Base-by-base conservation (phyloP, 2,797 vertebrate species). In the Lindbergichthys nudifrons region DNA sequence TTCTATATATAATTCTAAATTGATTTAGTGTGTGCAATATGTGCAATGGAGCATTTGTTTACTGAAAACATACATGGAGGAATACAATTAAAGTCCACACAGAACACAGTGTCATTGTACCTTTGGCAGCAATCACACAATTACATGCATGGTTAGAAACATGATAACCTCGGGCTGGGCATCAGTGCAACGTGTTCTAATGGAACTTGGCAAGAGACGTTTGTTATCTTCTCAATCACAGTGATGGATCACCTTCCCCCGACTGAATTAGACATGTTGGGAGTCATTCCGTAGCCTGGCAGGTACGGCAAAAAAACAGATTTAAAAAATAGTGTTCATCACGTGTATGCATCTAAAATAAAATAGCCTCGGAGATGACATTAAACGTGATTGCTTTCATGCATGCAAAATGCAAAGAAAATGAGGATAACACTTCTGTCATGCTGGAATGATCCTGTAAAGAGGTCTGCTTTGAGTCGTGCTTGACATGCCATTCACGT, bases 81-180 rank as follows among this genome's bases (percentile, higher is more conserved):
- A 21, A 10, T 14, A 51, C 56, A 56, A 73, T 65, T 13, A 32
- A 43, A 67, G 30, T 15, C 21, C 36, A 51, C 52, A 30, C 51
- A 14, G 26, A 63, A 50, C 48, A 47, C 15, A 19, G 11, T 36
- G 57, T 61, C 60, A 54, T 19, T 54, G 80, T 26, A 3, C 74
- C 77, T 65, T 65, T 61, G 58, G 72, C 66, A 8, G 65, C 57
- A 54, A 47, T 66, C 47, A 39, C 10, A 63, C 69, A 70, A 74
- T 87, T 82, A 75, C 63, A 72, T 52, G 87, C 75, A 70, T 72
- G 77, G 81, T 70, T 79, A 79, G 60, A 72, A 79, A 59, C 58
- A 64, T 68, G 66, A 82, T 80, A 75, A 80, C 30, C 64, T 57
- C 61, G 2, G 73, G 72, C 50, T 26, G 57, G 53, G 70, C 62